Percentiles rank a stretch among this genome's conserved stretches.
phyloP scores from a whole-genome alignment of 2,888 invertebrate genomes.

The Pyrrhia umbra region DNA sequence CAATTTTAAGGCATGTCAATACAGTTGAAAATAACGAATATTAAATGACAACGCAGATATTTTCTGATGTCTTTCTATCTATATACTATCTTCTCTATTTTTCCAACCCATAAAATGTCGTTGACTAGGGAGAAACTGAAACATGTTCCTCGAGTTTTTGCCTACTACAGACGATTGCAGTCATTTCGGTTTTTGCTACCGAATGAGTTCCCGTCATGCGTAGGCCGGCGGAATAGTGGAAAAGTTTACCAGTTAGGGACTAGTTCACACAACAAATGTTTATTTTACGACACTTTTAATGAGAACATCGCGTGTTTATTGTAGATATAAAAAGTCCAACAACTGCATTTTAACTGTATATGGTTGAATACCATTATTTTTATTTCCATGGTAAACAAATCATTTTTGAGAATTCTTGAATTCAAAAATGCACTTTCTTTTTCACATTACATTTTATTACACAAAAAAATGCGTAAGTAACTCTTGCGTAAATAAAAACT shows the following conservation, averaged over 20 bases:
- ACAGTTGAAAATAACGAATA: background rate
- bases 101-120: background rate
- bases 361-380: background rate
- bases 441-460: background rate
- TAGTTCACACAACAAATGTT: slow-evolving; percentile 35
- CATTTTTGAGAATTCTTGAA: background rate
- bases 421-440: background rate
- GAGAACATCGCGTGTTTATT: slow-evolving; percentile 49
- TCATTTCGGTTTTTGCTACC: slow-evolving; percentile 14
- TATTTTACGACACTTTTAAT: slow-evolving; percentile 56
- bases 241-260: slow-evolving; percentile 44
- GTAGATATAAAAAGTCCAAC: background rate
- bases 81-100: too few species aligned
- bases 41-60: too few species aligned
- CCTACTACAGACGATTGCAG: background rate
- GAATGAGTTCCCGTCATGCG: slow-evolving; percentile 1
- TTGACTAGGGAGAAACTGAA: background rate
- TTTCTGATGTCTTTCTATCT: background rate
- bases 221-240: slow-evolving; percentile 7
- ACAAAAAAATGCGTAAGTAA: too few species aligned
- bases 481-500: too few species aligned
- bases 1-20: too few species aligned
- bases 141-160: background rate
- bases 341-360: background rate
- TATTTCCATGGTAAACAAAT: background rate